A percentile compares a stretch with the other conserved stretches of the same genome.
Evolutionary conservation across 1,140 invertebrate genomes (phyloP).

Genomic region (Bombus polaris): DNA sequence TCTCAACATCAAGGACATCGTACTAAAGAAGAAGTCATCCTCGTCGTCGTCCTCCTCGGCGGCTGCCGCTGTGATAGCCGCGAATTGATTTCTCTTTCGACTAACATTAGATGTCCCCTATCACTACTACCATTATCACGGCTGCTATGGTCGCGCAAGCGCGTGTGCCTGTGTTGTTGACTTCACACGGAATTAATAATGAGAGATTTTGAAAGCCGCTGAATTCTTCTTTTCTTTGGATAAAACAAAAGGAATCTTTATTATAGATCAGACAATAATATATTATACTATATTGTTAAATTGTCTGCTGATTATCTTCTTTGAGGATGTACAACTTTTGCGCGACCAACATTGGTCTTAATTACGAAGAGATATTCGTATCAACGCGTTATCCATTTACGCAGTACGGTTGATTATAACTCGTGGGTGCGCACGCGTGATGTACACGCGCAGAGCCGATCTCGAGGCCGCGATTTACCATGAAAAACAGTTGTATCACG

Average conservation of each 20-base stretch:
- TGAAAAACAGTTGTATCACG: too few species aligned
- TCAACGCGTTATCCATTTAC: too few species aligned
- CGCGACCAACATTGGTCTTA: neutral
- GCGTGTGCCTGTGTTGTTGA: slow-evolving; percentile 25
- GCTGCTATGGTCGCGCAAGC: neutral
- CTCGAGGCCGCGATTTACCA: neutral
- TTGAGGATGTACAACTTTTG: neutral
- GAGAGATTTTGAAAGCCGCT: neutral
- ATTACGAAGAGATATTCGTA: neutral
- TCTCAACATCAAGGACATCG: slow-evolving; percentile 89
- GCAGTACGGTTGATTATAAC: neutral
- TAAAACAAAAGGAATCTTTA: neutral
- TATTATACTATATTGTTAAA: slow-evolving; percentile 23
- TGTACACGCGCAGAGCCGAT: neutral
- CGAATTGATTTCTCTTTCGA: slow-evolving; percentile 58
- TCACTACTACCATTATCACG: neutral
- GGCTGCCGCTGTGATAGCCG: slow-evolving; percentile 59
- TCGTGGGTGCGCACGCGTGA: neutral
- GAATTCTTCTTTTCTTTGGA: neutral
- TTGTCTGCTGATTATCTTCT: slow-evolving; percentile 4
- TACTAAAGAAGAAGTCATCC: slow-evolving; percentile 85
- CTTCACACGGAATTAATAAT: slow-evolving; percentile 1
- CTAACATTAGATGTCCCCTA: slow-evolving; percentile 5
- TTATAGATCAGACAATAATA: slow-evolving; percentile 31
- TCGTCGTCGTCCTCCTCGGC: slow-evolving; percentile 67